Evolutionary conservation across 2,113 vertebrate genomes (phyloP).

Genomic region (Mastomys natalensis): DNA sequence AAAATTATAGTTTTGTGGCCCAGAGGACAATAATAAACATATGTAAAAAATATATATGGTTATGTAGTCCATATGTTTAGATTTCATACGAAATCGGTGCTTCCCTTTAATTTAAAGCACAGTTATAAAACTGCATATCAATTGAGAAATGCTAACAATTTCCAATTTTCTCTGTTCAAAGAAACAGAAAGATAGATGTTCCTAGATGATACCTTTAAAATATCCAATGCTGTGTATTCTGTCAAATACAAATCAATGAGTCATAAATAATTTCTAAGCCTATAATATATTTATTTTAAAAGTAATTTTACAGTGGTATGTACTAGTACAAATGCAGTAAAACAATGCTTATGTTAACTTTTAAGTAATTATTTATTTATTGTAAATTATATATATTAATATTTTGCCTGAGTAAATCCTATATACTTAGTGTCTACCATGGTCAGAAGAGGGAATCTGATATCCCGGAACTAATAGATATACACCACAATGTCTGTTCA

Average conservation of each 20-base stretch:
- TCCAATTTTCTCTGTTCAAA: background rate
- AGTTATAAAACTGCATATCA: conserved; percentile 39
- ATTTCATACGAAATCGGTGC: background rate
- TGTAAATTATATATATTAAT: background rate
- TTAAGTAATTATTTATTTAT: background rate
- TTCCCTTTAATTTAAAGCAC: background rate
- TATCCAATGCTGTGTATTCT: background rate
- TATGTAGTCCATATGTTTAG: background rate
- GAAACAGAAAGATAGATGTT: background rate
- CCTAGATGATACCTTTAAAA: background rate
- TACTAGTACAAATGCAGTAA: background rate
- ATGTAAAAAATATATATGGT: background rate
- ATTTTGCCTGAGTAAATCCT: background rate
- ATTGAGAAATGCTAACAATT: background rate
- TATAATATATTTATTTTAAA: background rate
- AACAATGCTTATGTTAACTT: background rate
- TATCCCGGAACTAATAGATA: background rate
- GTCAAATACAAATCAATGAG: background rate
- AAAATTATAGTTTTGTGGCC: conserved; percentile 5
- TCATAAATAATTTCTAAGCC: background rate
- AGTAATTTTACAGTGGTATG: background rate
- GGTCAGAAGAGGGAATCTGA: background rate
- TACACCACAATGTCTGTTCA: background rate
- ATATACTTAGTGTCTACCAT: background rate
- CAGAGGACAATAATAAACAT: background rate